A percentile compares a stretch with the other conserved stretches of the same genome.
These are phyloP conservation scores for Leptopilina boulardi DNA, from an alignment of 1,140 invertebrate genomes.

Conservation along the genomic window DNA sequence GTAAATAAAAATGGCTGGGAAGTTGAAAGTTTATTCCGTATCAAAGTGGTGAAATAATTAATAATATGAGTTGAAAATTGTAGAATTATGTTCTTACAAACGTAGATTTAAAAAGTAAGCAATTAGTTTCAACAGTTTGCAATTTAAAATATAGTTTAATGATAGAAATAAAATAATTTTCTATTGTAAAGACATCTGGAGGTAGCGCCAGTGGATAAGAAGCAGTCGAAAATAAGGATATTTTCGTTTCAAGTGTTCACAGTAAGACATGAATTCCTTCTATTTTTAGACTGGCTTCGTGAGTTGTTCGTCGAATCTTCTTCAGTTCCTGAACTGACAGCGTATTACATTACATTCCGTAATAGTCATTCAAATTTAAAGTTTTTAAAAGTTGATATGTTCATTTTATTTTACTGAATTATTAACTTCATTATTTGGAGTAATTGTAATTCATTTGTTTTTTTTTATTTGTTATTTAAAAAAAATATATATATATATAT, in stretches of 20 bases:
- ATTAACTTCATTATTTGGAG: background rate
- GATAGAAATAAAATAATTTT: conserved; percentile 6
- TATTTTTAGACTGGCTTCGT: conserved; percentile 32
- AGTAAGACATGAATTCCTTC: conserved; percentile 32
- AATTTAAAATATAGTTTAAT: background rate
- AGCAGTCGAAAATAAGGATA: conserved; percentile 32
- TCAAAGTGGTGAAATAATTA: background rate
- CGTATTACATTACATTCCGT: conserved; percentile 20
- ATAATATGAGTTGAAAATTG: conserved; percentile 1
- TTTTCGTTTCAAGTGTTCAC: conserved; percentile 28
- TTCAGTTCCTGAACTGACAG: conserved; percentile 32
- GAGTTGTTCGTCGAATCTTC: conserved; percentile 25
- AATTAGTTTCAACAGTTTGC: background rate
- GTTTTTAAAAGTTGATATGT: background rate
- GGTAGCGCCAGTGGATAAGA: conserved; percentile 13
- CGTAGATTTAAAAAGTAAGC: background rate
- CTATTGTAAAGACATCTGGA: background rate
- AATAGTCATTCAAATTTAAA: background rate
- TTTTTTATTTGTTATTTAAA: background rate
- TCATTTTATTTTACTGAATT: background rate
- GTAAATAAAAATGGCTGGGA: conserved; percentile 26
- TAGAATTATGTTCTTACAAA: conserved; percentile 4
- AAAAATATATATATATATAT: too few species aligned
- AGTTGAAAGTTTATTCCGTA: conserved; percentile 1
- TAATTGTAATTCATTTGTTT: background rate